Percentiles rank a stretch among this genome's conserved stretches.
Conservation (phyloP, 2,113 vertebrate species). For the Eleginops maclovinus region DNA sequence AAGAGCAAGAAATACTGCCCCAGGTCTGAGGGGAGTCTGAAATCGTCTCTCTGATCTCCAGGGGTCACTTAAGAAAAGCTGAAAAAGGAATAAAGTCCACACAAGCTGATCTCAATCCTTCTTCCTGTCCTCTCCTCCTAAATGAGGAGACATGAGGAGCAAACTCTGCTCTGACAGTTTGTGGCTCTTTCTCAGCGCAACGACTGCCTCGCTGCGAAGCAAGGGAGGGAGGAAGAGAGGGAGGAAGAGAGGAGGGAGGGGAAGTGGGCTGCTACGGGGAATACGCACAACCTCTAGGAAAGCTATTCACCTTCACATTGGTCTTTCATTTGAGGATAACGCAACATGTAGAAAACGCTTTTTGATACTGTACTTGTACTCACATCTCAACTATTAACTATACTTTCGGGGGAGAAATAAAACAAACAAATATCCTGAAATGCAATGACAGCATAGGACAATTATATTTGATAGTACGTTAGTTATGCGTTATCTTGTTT, state of each 20-base stretch:
- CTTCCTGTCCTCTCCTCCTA: neutral
- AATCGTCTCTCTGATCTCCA: constrained; percentile 23
- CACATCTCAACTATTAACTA: no score
- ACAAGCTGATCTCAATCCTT: constrained; percentile 17
- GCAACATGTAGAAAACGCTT: no score
- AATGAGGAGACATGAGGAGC: constrained; percentile 25
- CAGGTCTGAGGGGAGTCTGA: constrained; percentile 15
- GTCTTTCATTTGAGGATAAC: no score
- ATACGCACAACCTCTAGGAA: constrained; percentile 27
- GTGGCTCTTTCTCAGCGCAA: constrained; percentile 55
- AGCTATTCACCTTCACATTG: no score
- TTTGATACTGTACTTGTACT: no score
- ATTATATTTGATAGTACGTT: neutral
- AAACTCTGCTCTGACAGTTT: constrained; percentile 73
- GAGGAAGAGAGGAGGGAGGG: constrained; percentile 74
- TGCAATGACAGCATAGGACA: neutral
- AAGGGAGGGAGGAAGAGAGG: constrained; percentile 71
- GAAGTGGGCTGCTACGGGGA: constrained; percentile 44
- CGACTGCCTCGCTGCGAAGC: constrained; percentile 64
- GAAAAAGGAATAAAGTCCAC: constrained; percentile 17
- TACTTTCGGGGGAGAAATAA: neutral
- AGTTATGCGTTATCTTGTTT: neutral
- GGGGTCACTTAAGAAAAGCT: constrained; percentile 23
- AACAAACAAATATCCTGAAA: neutral
- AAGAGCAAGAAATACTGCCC: neutral